These are phyloP conservation scores for Falco biarmicus DNA, from an alignment of 2,797 vertebrate species.

Conservation along the genomic window DNA sequence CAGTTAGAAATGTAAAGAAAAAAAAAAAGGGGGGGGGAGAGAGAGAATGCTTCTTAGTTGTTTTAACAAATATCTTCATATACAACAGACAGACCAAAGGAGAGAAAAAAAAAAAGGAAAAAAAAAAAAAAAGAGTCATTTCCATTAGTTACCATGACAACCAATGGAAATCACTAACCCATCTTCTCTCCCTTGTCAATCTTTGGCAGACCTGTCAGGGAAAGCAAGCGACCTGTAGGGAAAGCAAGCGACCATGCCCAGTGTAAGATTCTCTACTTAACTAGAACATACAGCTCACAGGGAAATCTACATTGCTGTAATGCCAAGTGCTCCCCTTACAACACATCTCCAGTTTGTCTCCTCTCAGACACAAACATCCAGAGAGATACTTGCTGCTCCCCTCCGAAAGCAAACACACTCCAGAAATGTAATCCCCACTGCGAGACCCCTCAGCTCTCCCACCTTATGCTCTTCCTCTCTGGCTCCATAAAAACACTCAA, in stretches of 20 bases:
- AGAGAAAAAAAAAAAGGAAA: too few relatives aligned
- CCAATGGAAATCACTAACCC: not conserved
- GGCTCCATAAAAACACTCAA: not conserved
- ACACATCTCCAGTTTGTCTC: not conserved
- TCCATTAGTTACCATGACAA: slow-evolving; percentile 64
- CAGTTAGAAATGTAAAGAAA: not conserved
- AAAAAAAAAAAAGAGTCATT: not conserved
- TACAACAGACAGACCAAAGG: not conserved
- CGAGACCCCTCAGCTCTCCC: not conserved
- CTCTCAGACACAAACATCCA: not conserved
- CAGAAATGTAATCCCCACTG: not conserved
- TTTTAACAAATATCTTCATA: slow-evolving; percentile 24
- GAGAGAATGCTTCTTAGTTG: not conserved
- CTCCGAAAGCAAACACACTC: fast-evolving
- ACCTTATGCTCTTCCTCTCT: too few relatives aligned
- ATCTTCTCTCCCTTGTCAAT: slow-evolving; percentile 15
- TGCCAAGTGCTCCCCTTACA: not conserved
- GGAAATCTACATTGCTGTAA: not conserved
- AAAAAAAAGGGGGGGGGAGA: not conserved
- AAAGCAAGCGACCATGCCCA: not conserved
- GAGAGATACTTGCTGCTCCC: not conserved
- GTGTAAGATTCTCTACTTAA: not conserved
- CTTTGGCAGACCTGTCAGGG: slow-evolving; percentile 9
- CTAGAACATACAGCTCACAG: not conserved
- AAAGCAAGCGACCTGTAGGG: not conserved